Base-by-base conservation (phyloP, 1,140 invertebrate genomes). In the Sarcophaga bullata region DNA sequence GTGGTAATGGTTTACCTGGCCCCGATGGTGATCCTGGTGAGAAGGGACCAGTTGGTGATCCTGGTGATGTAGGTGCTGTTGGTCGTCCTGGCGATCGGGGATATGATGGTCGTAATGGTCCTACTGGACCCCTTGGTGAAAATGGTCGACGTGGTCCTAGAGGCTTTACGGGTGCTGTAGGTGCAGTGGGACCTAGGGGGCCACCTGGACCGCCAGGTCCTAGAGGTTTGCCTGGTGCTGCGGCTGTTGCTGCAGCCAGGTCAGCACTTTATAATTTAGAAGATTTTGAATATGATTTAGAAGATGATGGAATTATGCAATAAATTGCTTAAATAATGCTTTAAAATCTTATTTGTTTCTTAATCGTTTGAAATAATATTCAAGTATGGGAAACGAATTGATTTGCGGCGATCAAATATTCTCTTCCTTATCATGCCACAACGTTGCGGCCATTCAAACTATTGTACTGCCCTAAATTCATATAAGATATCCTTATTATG, bases 31-130 rank as follows among this genome's bases (percentile, higher is more conserved):
- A 80, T 50, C 72, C 72, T 15, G 82, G 80, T 52, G 17, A 54
- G 25, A 83, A 83, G 19, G 82, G 82, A n/a, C 82, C 82, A 15
- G n/a, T 17, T 37, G 82, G 82, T 50, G 82, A 83, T 80, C 76
- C 75, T 37, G 82, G 82, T 15, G 47, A 62, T 15, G 13, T 62
- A 25, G 81, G 81, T 73, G 15, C 37, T 0, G 49, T 73, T 7
- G 82, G 82, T 73, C 62, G 47, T 37, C 76, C 76, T 13, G 82
- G 82, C 46, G 48, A 73, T 13, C 47, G 19, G 17, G 82, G 82
- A 19, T 46, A 68, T 15, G 54, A 37, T 9, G 82, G 82, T 73
- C 78, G 76, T 49, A 58, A 73, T 72, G 82, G 82, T 46, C 47
- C 76, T 1, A 50, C 52, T 15, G 82, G 82, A 6, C 49, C 78